Evolutionary conservation across 2,797 vertebrate species (phyloP).

Genomic region (Hafferia zeledoni): DNA sequence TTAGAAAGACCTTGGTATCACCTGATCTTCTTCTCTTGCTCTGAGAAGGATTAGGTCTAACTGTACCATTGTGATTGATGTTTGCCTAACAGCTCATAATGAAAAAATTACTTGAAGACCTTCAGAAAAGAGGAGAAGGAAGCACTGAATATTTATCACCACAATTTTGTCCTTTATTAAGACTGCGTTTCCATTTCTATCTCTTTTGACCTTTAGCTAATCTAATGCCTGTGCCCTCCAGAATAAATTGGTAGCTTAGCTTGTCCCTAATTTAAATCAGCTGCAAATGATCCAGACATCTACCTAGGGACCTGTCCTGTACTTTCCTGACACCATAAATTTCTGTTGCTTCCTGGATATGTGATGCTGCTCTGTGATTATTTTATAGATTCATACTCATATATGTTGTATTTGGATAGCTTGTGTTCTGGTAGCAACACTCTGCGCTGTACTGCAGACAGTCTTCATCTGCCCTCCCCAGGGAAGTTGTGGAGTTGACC

Average conservation of each 20-base stretch:
- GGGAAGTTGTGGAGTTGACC: not conserved
- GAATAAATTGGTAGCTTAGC: not conserved
- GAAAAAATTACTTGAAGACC: constrained; percentile 19
- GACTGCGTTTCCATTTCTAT: constrained; percentile 7
- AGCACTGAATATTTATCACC: constrained; percentile 20
- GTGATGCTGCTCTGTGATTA: not conserved
- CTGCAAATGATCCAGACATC: not conserved
- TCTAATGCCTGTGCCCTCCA: not conserved
- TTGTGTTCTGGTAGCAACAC: not conserved
- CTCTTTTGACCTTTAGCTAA: constrained; percentile 17
- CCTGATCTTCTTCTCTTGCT: not conserved
- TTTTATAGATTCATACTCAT: not conserved
- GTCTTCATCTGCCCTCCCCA: not conserved
- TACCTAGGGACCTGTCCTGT: not conserved
- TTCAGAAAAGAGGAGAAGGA: not conserved
- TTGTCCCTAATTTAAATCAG: not conserved
- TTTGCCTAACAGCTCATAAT: constrained; percentile 11
- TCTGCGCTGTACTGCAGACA: not conserved
- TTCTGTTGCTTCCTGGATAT: not conserved
- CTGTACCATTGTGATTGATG: constrained; percentile 1
- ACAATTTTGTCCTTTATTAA: constrained; percentile 15
- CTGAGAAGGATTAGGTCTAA: not conserved
- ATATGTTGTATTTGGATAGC: not conserved
- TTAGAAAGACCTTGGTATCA: not conserved
- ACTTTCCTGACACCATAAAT: not conserved